Conservation (phyloP, 2,797 vertebrate genomes). For the Tenualosa ilisha region DNA sequence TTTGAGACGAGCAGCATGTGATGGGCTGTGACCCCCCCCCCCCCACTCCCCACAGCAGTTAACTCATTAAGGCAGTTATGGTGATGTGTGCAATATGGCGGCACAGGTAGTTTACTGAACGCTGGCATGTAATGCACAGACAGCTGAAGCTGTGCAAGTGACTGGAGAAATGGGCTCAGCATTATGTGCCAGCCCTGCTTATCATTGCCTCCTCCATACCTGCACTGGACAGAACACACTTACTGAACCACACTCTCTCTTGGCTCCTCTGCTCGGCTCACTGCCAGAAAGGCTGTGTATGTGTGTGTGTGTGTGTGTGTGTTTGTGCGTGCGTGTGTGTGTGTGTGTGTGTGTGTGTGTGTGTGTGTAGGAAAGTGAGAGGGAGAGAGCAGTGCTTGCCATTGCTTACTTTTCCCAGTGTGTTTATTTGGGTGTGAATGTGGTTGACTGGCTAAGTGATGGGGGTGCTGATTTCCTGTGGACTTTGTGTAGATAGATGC, state of each 20-base stretch:
- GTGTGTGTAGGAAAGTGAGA: too few species aligned
- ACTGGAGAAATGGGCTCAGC: not conserved
- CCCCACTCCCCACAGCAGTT: not conserved
- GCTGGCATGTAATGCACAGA: too few species aligned
- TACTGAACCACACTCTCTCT: too few species aligned
- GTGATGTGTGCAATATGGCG: not conserved
- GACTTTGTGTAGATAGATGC: not conserved
- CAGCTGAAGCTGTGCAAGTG: not conserved
- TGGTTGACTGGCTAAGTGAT: not conserved
- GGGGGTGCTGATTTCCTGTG: not conserved
- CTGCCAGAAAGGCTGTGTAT: not conserved
- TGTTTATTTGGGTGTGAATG: not conserved
- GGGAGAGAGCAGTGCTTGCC: not conserved
- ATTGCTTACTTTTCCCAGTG: not conserved
- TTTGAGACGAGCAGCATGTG: not conserved
- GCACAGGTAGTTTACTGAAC: not conserved
- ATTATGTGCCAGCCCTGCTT: too few species aligned
- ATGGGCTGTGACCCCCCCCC: too few species aligned
- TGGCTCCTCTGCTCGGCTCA: not conserved
- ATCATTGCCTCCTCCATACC: not conserved
- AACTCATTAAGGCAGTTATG: not conserved
- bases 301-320: conserved; percentile 8
- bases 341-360: conserved; percentile 15
- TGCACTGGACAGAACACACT: not conserved
- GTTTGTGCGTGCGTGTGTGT: too few species aligned